These are phyloP conservation scores for Xiphophorus birchmanni DNA, from an alignment of 2,797 vertebrate species.

Conservation along the genomic window DNA sequence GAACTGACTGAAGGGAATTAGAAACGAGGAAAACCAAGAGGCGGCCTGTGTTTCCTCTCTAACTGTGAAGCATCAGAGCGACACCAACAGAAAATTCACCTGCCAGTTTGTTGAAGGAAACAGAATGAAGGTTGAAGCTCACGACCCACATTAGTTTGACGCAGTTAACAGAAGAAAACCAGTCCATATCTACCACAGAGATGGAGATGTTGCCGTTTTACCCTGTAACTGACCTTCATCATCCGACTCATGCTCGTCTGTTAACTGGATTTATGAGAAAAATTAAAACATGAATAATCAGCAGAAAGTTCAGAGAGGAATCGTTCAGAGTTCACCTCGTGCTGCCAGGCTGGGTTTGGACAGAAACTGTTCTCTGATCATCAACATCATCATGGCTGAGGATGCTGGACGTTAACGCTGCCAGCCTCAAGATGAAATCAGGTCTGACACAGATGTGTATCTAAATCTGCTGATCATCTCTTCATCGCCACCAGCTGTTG, in stretches of 20 bases:
- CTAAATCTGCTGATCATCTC: rapidly evolving
- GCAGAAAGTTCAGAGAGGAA: rapidly evolving
- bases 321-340: rapidly evolving
- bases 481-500: too few relatives aligned
- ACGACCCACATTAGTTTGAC: too few relatives aligned
- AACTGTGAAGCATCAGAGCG: background rate
- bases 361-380: slow-evolving; percentile 29
- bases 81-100: background rate
- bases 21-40: background rate
- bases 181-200: background rate
- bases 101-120: background rate
- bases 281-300: rapidly evolving
- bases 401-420: slow-evolving; percentile 19
- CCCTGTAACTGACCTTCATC: background rate
- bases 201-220: background rate
- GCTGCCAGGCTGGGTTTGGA: slow-evolving; percentile 17
- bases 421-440: background rate
- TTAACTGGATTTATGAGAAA: background rate
- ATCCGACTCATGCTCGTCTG: background rate
- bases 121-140: background rate
- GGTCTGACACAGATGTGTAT: too few relatives aligned
- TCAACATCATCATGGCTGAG: slow-evolving; percentile 20
- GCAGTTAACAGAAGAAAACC: too few relatives aligned
- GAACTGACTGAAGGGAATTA: background rate
- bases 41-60: background rate